phyloP scores from a whole-genome alignment of 2,113 vertebrate genomes.

The Oreochromis tanganicae region DNA sequence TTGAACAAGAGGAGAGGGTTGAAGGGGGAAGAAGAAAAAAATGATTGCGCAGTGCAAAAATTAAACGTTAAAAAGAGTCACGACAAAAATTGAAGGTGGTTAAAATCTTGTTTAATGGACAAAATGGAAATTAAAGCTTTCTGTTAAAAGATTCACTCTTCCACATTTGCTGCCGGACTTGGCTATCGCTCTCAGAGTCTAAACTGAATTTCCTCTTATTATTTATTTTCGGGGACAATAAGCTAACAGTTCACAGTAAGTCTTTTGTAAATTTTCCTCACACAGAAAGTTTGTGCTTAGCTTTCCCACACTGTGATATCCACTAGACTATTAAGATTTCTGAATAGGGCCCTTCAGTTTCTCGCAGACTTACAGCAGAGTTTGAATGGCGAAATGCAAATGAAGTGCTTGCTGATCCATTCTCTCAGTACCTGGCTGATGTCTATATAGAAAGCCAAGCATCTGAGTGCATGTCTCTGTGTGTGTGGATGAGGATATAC shows the following conservation, averaged over 20 bases:
- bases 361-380: conserved; percentile 83
- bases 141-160: neutral
- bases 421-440: conserved; percentile 89
- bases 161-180: neutral
- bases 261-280: conserved; percentile 48
- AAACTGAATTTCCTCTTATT: conserved; percentile 58
- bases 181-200: conserved; percentile 20
- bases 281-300: conserved; percentile 64
- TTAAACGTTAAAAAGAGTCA: conserved; percentile 13
- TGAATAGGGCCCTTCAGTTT: conserved; percentile 90
- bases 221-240: conserved; percentile 40
- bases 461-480: conserved; percentile 1
- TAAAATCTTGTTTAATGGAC: conserved; percentile 56
- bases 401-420: conserved; percentile 86
- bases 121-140: conserved; percentile 13
- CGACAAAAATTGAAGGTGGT: neutral
- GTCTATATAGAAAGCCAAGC: conserved; percentile 78
- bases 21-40: neutral
- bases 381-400: conserved; percentile 90
- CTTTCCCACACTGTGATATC: conserved; percentile 90
- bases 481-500: conserved; percentile 6
- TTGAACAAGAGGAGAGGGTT: conserved; percentile 23
- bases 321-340: conserved; percentile 85
- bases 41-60: neutral
- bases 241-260: conserved; percentile 76